Percentiles rank a stretch among this genome's conserved stretches.
Evolutionary conservation across 2,888 invertebrate species (phyloP).

Genomic region (Standfussiana lucernea): DNA sequence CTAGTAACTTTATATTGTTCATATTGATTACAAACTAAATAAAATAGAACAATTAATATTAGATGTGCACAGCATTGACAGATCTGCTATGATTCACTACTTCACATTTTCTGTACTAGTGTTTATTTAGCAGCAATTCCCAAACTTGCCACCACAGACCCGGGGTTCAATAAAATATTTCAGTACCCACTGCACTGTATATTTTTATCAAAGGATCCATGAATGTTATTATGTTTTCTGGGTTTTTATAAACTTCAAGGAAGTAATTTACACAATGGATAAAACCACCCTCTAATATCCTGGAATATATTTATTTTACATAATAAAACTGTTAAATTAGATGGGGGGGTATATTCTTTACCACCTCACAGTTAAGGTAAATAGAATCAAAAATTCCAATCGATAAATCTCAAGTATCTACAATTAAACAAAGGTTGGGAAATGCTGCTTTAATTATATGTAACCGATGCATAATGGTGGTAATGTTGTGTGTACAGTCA

Average conservation of each 20-base stretch:
- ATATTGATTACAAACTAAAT: background rate
- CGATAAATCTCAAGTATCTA: background rate
- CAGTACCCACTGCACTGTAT: background rate
- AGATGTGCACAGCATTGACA: background rate
- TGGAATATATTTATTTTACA: background rate
- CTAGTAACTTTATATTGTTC: background rate
- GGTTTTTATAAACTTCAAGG: too few relatives aligned
- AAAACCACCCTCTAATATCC: background rate
- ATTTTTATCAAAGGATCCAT: too few relatives aligned
- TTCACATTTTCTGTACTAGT: background rate
- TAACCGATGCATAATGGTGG: slow-evolving; percentile 25
- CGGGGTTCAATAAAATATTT: background rate
- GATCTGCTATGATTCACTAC: slow-evolving; percentile 1
- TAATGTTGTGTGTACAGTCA: slow-evolving; percentile 81
- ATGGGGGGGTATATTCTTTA: background rate
- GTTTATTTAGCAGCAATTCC: slow-evolving; percentile 4
- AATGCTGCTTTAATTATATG: background rate
- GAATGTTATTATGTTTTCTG: background rate
- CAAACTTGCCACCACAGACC: background rate
- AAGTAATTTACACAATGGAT: background rate
- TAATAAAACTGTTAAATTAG: background rate
- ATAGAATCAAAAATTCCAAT: background rate
- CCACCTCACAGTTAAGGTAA: background rate
- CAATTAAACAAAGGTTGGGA: background rate
- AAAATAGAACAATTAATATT: background rate